Percentiles rank a stretch among this genome's conserved stretches.
phyloP scores from a whole-genome alignment of 2,888 invertebrate genomes.

The Tipula confusa region DNA sequence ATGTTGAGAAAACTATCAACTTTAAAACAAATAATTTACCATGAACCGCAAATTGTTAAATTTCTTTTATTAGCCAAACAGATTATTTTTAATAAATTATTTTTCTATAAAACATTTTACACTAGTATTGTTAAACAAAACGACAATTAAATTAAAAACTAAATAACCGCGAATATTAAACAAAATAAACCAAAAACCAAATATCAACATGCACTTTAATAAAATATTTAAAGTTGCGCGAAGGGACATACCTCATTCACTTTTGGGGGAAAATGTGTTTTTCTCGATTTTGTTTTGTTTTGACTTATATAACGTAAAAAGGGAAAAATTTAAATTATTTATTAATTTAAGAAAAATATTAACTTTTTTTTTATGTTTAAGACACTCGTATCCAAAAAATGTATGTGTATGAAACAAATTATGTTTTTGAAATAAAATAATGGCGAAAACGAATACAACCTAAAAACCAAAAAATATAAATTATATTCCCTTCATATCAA shows the following conservation, averaged over 20 bases:
- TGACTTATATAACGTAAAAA: not conserved
- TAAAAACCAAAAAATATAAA: not conserved
- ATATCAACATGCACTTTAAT: not conserved
- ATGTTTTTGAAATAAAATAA: not conserved
- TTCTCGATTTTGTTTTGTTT: not conserved
- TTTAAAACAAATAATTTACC: not conserved
- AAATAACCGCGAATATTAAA: not conserved
- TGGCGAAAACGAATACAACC: not conserved
- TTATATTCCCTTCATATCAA: not conserved
- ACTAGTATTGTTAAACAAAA: not conserved
- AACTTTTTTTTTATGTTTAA: too few species aligned
- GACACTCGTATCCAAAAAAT: not conserved
- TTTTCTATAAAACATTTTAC: not conserved
- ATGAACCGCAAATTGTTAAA: not conserved
- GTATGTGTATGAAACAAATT: not conserved
- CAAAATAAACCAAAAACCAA: not conserved
- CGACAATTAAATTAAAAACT: not conserved
- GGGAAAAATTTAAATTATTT: not conserved
- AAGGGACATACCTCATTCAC: not conserved
- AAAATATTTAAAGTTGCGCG: not conserved
- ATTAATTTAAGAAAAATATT: not conserved
- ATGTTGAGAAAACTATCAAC: not conserved
- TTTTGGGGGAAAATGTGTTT: not conserved
- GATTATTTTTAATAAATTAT: not conserved
- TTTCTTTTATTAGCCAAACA: not conserved